Base-by-base conservation (phyloP, 2,888 invertebrate species). In the Orthosia incerta region DNA sequence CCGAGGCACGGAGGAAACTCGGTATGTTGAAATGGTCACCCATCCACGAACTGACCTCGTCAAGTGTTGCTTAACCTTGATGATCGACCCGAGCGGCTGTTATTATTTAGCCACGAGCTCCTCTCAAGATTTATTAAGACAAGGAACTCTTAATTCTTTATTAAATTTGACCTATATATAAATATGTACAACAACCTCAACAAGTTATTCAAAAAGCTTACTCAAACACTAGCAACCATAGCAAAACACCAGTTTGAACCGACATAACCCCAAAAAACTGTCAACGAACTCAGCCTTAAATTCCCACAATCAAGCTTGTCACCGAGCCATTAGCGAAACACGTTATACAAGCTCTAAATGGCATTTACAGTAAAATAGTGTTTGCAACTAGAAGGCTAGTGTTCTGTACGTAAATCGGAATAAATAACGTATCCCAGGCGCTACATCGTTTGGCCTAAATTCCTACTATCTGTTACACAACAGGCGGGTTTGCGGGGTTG, bases 381-480 rank as follows among this genome's bases (percentile, higher is more conserved):
- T 70, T 79, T 77, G 81, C 74, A 76, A 77, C 71, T 65, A 75
- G 74, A 64, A 76, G 59, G 68, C 57, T 74, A 39, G 79, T 79
- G 75, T 79, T 76, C 61, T 71, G 71, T 76, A 73, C 84, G 85
- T 88, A 87, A 87, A 88, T 87, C 86, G 84, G 87, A 85, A 90
- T 90, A 90, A 90, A 91, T 91, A 91, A 89, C 86, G 87, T 80
- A 87, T 89, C 83, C 83, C 83, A 76, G 63, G 72, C 74, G 69
- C 80, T 78, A 79, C 81, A 76, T 72, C 84, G 89, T 84, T 87
- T 89, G 89, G 85, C 89, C 90, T 88, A 85, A 88, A 91, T 91
- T 90, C 87, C 89, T 90, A 86, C 89, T 90, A 86, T 86, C 86
- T 89, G 80, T 84, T 84, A 80, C 75, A 83, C 71, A 80, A 83